Evolutionary conservation across 2,113 vertebrate species (phyloP), one percentile per base, ranked within the genome.

Genomic region (Gobius niger): DNA sequence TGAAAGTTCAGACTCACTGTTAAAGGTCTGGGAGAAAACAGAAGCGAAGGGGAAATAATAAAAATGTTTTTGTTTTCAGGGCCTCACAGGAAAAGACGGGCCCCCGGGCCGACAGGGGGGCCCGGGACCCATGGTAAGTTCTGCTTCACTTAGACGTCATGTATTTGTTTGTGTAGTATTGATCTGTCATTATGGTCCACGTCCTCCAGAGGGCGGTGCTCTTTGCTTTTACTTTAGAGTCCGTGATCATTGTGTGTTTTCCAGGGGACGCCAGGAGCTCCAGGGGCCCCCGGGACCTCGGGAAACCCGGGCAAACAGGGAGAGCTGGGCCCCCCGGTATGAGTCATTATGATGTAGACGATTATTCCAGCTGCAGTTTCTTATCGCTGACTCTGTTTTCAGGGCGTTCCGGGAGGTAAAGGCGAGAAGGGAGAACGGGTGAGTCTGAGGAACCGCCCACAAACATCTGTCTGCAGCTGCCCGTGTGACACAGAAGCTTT

Each of bases 351-450:
- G n/a, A n/a, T n/a, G n/a, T n/a, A 34, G 24, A 34, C 24, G 24
- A 34, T 34, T 3, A 34, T 34, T 4, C 3, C 24, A 34, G 24
- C 24, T 34, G 3, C 3, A 34, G 24, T 34, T 34, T 34, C 24
- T 34, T 4, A 34, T 34, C 24, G 5, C 24, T 34, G 24, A 34
- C 24, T 34, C 24, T 34, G 24, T 34, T 65, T 76, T 15, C 86
- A 99, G 98, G 98, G 98, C 62, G 76, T 87, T 68, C 70, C 91
- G 14, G 97, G 98, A 88, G 2, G 75, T 69, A 98, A 95, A 67
- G 98, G 98, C 13, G 98, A 99, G 41, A 94, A 93, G 75, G 98
- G 98, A 67, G 97, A 98, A 87, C 90, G 96, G 80, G 98, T 99
- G 87, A 94, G 96, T 93, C 11, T 2, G 24, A 34, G 24, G 24